phyloP scores from a whole-genome alignment of 2,797 vertebrate genomes.

The Acanthornis magna region DNA sequence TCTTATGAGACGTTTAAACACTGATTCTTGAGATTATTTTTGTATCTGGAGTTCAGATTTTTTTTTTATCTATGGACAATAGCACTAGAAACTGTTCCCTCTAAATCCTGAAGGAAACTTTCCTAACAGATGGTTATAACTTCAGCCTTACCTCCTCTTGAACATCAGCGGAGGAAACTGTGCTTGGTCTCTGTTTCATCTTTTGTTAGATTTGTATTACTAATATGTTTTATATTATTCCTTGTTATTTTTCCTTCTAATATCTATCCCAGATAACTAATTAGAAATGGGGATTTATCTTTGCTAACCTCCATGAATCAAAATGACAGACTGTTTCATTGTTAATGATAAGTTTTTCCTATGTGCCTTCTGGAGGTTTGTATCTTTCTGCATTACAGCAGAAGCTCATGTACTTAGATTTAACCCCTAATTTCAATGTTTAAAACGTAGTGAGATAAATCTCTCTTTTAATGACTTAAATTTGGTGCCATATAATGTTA shows the following conservation, averaged over 20 bases:
- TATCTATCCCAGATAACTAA: neutral
- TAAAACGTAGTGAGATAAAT: neutral
- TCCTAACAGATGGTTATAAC: neutral
- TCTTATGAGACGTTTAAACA: neutral
- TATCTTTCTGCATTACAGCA: neutral
- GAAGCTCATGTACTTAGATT: neutral
- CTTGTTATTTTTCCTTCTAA: neutral
- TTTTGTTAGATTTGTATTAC: neutral
- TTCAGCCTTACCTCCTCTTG: neutral
- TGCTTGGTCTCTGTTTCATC: neutral
- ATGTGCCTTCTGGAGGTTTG: neutral
- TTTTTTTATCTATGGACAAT: neutral
- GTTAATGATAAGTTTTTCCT: neutral
- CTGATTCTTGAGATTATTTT: neutral
- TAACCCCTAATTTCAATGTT: neutral
- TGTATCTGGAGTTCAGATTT: neutral
- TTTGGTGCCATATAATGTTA: neutral
- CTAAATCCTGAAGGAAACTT: neutral
- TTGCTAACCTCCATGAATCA: neutral
- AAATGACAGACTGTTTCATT: neutral
- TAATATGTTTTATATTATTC: neutral
- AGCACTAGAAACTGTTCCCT: neutral
- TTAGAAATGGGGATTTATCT: neutral
- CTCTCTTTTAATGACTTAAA: neutral
- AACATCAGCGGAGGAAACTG: neutral